Evolutionary conservation across 2,888 invertebrate species (phyloP), one percentile per base, ranked within the genome.

Genomic region (Lepidochrysops patricia): DNA sequence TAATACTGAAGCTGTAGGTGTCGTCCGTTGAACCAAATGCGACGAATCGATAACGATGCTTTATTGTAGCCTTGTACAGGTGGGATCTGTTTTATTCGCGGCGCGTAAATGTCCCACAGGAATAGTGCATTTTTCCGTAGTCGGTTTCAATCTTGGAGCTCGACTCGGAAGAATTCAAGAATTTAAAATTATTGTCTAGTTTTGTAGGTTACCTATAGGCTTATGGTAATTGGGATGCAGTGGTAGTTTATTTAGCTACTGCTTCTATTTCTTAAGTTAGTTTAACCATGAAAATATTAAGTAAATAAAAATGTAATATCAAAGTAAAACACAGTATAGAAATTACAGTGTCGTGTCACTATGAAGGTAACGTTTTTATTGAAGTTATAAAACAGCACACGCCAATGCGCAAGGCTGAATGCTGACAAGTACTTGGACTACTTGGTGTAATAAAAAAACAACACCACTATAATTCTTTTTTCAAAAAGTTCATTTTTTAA

Each of bases 21-120:
- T 68, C 73, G 75, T 73, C 72, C 74, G 73, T 71, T 73, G 75
- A 77, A 76, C 74, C 73, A 73, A 75, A 72, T 70, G 76, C 68
- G 79, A 77, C 78, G 74, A 80, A 81, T 81, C 82, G 77, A 81
- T 76, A 75, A 4, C 65, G 67, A 66, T 71, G 74, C 70, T 75
- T 76, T 75, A 77, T 75, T 79, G 72, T 65, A 60, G 59, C 49
- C 27, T 49, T 57, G 43, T n/a, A 34, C 49, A 58, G 49, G 58
- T 58, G 37, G 37, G 27, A 35, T 37, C 26, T 26, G 25, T n/a
- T n/a, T 57, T 26, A 25, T 23, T 26, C n/a, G 57, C 25, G 26
- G 23, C n/a, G n/a, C n/a, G n/a, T n/a, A n/a, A n/a, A n/a, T n/a
- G n/a, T n/a, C n/a, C n/a, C n/a, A n/a, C n/a, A n/a, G n/a, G n/a